phyloP scores from a whole-genome alignment of 2,888 invertebrate genomes.

The Chesias legatella region DNA sequence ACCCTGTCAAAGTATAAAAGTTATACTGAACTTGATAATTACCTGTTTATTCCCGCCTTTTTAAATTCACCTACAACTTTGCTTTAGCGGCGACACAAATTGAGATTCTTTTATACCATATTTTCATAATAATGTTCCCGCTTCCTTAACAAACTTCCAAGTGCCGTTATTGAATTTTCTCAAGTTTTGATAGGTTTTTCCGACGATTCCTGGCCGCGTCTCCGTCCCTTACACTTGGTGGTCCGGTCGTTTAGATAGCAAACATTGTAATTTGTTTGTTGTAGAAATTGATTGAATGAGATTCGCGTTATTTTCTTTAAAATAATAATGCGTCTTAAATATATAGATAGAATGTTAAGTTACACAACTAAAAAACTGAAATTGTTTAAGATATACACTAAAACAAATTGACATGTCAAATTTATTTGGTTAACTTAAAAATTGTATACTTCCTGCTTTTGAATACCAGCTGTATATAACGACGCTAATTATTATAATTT shows the following conservation, averaged over 20 bases:
- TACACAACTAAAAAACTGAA: no score
- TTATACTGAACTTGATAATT: conserved; percentile 16
- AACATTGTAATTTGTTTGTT: conserved; percentile 37
- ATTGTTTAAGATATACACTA: no score
- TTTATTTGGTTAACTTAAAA: no score
- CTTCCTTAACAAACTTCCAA: conserved; percentile 76
- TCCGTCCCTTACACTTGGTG: conserved; percentile 60
- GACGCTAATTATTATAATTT: no score
- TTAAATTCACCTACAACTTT: conserved; percentile 43
- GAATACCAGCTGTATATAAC: no score
- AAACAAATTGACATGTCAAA: no score
- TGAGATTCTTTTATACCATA: conserved; percentile 46
- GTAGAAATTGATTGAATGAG: no score
- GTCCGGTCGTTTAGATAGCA: conserved; percentile 61
- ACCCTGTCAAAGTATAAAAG: conserved; percentile 10
- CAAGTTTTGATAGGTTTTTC: conserved; percentile 80
- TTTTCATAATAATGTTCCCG: conserved; percentile 69
- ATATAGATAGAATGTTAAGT: no score
- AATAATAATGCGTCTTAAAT: no score
- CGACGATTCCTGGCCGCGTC: conserved; percentile 67
- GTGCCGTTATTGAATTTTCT: conserved; percentile 79
- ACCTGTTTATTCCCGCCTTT: conserved; percentile 12
- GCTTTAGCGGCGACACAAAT: conserved; percentile 69
- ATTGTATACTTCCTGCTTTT: no score
- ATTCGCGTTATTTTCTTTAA: no score